These are phyloP conservation scores for Tetranychus piercei DNA, from an alignment of 2,888 invertebrate species.

Conservation along the genomic window DNA sequence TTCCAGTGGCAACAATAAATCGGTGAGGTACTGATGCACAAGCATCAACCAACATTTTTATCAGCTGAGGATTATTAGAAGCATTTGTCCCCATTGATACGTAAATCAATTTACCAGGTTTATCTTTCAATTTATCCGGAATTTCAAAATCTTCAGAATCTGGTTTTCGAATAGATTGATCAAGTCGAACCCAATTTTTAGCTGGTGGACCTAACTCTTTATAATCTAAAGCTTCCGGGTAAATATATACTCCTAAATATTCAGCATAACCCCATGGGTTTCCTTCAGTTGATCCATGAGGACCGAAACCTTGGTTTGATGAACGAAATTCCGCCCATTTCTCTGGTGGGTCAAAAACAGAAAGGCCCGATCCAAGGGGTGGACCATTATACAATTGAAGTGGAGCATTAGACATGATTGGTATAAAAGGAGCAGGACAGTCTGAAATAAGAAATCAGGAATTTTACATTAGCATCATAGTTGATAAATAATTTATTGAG, in stretches of 20 bases:
- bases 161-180: background rate
- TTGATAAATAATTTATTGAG: background rate
- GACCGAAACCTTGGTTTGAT: background rate
- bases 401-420: background rate
- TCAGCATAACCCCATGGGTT: constrained; percentile 3
- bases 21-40: constrained; percentile 5
- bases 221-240: constrained; percentile 18
- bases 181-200: constrained; percentile 8
- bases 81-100: constrained; percentile 18
- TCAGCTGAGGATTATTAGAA: constrained; percentile 10
- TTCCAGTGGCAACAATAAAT: constrained; percentile 17
- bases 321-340: background rate
- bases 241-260: constrained; percentile 17
- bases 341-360: background rate
- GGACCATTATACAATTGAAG: background rate
- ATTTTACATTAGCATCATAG: background rate
- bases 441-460: background rate
- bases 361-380: background rate
- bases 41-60: constrained; percentile 12
- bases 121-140: constrained; percentile 12
- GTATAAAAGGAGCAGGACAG: background rate
- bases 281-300: background rate
- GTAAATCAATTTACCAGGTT: constrained; percentile 16
- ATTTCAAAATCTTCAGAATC: background rate
- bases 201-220: constrained; percentile 7